These are phyloP conservation scores for Galaxea fascicularis DNA, from an alignment of 92 coral and sea anemone genomes.

Conservation along the genomic window DNA sequence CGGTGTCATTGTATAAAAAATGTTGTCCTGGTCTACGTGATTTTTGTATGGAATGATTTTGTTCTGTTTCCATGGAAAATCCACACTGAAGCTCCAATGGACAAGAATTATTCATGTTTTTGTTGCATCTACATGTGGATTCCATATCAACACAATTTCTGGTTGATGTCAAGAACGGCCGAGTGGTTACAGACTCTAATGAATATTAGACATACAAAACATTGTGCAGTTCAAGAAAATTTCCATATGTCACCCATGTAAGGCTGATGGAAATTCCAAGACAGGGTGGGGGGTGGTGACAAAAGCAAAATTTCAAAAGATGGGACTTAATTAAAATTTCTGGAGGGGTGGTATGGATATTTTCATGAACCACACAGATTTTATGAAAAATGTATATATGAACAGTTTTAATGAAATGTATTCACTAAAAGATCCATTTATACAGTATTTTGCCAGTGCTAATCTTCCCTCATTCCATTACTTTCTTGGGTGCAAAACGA, in stretches of 20 bases:
- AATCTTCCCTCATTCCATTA: not conserved
- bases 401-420: constrained; percentile 38
- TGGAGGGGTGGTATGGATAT: too few species aligned
- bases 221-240: too few species aligned
- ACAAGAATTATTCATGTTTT: not conserved
- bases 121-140: not conserved
- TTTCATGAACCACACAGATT: too few species aligned
- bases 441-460: not conserved
- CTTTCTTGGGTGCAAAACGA: not conserved
- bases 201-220: not conserved
- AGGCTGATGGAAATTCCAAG: too few species aligned
- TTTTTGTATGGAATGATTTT: not conserved
- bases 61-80: not conserved
- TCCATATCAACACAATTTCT: not conserved
- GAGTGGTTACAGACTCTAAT: not conserved
- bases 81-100: not conserved
- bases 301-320: too few species aligned
- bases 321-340: too few species aligned
- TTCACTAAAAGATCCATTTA: not conserved
- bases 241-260: too few species aligned
- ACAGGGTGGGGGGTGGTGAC: too few species aligned
- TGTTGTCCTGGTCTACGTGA: not conserved
- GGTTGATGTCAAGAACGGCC: not conserved
- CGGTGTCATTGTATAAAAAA: constrained; percentile 78
- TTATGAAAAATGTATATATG: constrained; percentile 18